A percentile compares a stretch with the other conserved stretches of the same genome.
Conservation (phyloP, 2,888 invertebrate genomes). For the Rapana venosa region DNA sequence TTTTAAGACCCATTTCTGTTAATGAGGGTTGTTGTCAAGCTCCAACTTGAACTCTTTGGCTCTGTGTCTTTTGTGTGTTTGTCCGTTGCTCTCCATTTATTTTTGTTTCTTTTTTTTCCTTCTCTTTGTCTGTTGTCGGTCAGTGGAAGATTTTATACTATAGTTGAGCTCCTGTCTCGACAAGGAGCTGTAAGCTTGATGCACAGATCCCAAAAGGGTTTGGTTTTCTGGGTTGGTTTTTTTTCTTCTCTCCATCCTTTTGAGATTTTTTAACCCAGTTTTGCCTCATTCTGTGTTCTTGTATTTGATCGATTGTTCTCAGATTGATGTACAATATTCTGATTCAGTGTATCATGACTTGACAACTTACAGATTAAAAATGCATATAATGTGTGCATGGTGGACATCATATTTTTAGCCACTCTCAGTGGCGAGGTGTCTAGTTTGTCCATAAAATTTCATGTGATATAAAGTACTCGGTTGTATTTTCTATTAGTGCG, state of each 20-base stretch:
- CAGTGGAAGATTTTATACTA: background rate
- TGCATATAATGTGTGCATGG: constrained; percentile 1
- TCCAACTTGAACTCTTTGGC: background rate
- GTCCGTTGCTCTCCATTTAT: background rate
- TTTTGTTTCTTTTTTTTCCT: background rate
- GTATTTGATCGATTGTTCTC: background rate
- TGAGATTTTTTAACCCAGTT: background rate
- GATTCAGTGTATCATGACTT: background rate
- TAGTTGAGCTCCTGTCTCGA: constrained; percentile 15
- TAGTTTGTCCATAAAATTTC: constrained; percentile 28
- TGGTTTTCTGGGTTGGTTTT: no score
- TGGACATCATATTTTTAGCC: background rate
- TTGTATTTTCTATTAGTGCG: constrained; percentile 18
- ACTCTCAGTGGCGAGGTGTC: constrained; percentile 1
- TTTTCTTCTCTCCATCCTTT: background rate
- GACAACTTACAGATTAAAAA: constrained; percentile 28
- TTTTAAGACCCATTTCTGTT: background rate
- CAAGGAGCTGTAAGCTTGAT: constrained; percentile 20
- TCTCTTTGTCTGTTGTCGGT: background rate
- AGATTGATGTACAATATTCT: constrained; percentile 1
- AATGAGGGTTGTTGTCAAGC: background rate
- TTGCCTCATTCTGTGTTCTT: constrained; percentile 19
- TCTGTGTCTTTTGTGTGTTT: background rate
- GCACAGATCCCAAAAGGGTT: background rate
- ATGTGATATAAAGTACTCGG: constrained; percentile 36